These are phyloP conservation scores for Cichlasoma orientale DNA, from an alignment of 2,797 vertebrate species.

Conservation along the genomic window DNA sequence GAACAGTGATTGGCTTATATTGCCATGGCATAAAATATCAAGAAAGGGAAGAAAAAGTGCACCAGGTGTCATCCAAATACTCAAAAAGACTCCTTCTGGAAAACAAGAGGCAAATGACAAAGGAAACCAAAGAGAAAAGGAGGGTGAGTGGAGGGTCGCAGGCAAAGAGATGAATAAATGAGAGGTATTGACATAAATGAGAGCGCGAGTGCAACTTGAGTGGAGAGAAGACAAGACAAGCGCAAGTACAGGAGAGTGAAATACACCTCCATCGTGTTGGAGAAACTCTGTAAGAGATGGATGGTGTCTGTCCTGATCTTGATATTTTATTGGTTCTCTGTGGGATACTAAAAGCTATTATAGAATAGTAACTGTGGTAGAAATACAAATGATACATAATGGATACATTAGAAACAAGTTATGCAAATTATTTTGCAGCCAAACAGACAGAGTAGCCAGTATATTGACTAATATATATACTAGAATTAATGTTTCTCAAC, in stretches of 20 bases:
- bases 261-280: not conserved
- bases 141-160: not conserved
- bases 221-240: not conserved
- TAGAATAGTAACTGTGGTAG: not conserved
- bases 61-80: slow-evolving; percentile 12
- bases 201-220: not conserved
- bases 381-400: not conserved
- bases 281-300: not conserved
- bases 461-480: not conserved
- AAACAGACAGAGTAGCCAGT: not conserved
- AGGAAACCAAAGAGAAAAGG: not conserved
- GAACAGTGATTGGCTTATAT: not conserved
- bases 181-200: not conserved
- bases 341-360: slow-evolving; percentile 21
- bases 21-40: not conserved
- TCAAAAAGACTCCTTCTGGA: not conserved
- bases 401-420: not conserved
- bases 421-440: not conserved
- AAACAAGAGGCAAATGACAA: not conserved
- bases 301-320: not conserved
- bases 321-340: slow-evolving; percentile 20
- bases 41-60: not conserved
- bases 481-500: not conserved
- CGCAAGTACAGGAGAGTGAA: not conserved
- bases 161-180: not conserved